Conservation (phyloP, 2,797 vertebrate genomes). For the Taenioides sp. region DNA sequence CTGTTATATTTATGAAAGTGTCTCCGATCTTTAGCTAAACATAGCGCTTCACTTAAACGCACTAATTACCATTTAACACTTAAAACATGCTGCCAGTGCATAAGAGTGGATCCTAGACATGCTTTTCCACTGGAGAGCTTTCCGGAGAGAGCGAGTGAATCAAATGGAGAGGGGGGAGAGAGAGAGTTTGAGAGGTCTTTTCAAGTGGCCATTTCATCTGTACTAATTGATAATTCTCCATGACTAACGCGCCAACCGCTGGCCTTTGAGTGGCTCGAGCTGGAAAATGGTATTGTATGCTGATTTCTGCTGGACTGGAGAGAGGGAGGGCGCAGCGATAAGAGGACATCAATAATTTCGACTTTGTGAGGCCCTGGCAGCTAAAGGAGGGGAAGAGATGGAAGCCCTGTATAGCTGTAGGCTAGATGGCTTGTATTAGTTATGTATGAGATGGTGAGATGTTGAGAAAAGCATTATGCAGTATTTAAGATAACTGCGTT, state of each 20-base stretch:
- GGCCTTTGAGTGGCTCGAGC: conserved; percentile 63
- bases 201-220: conserved; percentile 75
- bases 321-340: conserved; percentile 38
- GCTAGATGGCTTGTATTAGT: not conserved
- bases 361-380: conserved; percentile 34
- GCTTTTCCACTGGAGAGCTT: conserved; percentile 43
- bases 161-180: conserved; percentile 19
- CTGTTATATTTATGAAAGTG: conserved; percentile 32
- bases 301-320: conserved; percentile 62
- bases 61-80: conserved; percentile 52
- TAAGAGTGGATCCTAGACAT: conserved; percentile 39
- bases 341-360: conserved; percentile 40
- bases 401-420: not conserved
- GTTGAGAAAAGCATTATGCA: not conserved
- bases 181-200: conserved; percentile 65
- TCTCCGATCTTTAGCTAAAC: conserved; percentile 24
- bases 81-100: conserved; percentile 41
- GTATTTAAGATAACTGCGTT: not conserved
- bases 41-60: conserved; percentile 14
- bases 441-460: conserved; percentile 4
- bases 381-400: conserved; percentile 18
- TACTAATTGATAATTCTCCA: conserved; percentile 76
- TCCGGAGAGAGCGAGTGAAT: conserved; percentile 10
- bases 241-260: conserved; percentile 66
- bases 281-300: conserved; percentile 63